Percentiles rank a stretch among this genome's conserved stretches.
phyloP scores from a whole-genome alignment of 2,113 vertebrate species.

The Cichladusa arquata region DNA sequence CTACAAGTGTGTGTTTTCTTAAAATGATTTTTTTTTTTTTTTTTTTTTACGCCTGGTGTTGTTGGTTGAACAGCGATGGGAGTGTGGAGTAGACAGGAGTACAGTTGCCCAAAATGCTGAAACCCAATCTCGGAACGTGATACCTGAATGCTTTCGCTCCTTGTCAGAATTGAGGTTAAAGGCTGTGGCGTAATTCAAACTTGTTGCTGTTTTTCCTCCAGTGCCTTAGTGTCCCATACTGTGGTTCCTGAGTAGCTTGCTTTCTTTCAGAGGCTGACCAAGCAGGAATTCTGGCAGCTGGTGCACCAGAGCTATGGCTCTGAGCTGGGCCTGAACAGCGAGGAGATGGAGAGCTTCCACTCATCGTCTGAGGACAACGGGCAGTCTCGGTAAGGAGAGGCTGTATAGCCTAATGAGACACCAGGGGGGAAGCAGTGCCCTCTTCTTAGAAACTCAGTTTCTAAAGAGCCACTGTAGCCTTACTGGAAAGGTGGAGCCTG shows the following conservation, averaged over 20 bases:
- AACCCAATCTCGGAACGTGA: slow-evolving; percentile 18
- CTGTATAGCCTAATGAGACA: neutral
- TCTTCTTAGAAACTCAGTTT: neutral
- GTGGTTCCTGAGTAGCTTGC: neutral
- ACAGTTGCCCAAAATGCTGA: slow-evolving; percentile 43
- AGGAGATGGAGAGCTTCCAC: slow-evolving; percentile 89
- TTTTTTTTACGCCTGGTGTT: neutral
- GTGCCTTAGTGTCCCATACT: neutral
- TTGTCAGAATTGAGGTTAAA: slow-evolving; percentile 57
- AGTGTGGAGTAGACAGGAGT: neutral
- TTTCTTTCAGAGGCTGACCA: slow-evolving; percentile 80
- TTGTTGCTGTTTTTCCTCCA: slow-evolving; percentile 21
- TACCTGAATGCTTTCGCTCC: neutral
- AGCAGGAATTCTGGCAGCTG: slow-evolving; percentile 86
- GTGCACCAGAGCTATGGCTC: slow-evolving; percentile 91
- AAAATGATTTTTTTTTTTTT: neutral
- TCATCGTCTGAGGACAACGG: slow-evolving; percentile 74
- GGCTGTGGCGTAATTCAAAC: slow-evolving; percentile 48
- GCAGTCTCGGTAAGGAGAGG: slow-evolving; percentile 77
- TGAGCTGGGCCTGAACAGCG: slow-evolving; percentile 87
- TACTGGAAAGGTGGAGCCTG: neutral
- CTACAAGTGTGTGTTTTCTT: neutral
- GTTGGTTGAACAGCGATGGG: neutral
- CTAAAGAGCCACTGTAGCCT: neutral
- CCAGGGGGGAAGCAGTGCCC: neutral